Percentiles rank a stretch among this genome's conserved stretches.
Evolutionary conservation across 2,888 invertebrate species (phyloP).

Genomic region (Dioctria linearis): DNA sequence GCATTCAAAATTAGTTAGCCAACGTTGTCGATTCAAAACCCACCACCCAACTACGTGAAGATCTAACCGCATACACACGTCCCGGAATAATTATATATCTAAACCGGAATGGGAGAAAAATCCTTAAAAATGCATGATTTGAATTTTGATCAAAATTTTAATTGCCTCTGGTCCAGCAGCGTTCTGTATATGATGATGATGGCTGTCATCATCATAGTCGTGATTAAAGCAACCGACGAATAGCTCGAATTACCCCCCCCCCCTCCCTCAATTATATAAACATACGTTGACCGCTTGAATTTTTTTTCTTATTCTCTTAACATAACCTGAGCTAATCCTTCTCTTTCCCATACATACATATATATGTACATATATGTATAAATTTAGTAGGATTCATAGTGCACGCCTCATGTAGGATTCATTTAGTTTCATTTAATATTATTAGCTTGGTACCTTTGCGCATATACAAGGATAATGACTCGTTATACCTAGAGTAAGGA

Average conservation of each 20-base stretch:
- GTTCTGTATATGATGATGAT: background rate
- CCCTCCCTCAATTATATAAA: too few relatives aligned
- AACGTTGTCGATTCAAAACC: background rate
- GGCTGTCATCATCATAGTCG: too few relatives aligned
- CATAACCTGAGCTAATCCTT: too few relatives aligned
- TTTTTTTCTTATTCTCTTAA: too few relatives aligned
- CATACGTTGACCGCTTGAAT: too few relatives aligned
- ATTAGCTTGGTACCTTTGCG: conserved; percentile 28
- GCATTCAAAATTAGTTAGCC: conserved; percentile 3
- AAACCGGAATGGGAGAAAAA: background rate
- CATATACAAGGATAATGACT: conserved; percentile 14
- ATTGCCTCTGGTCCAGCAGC: background rate
- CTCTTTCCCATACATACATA: too few relatives aligned
- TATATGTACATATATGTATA: too few relatives aligned
- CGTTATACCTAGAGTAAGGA: background rate
- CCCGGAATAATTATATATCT: background rate
- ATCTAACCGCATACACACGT: background rate
- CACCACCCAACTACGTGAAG: background rate
- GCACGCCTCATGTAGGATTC: conserved; percentile 13
- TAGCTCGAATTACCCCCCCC: too few relatives aligned
- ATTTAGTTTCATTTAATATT: conserved; percentile 42
- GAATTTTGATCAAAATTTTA: conserved; percentile 6
- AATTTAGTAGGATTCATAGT: too few relatives aligned
- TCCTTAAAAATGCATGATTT: conserved; percentile 6
- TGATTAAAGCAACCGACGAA: too few relatives aligned